Evolutionary conservation across 30 jellyfish, hydroid and myxozoan genomes (phyloP).

Genomic region (Catostylus mosaicus): DNA sequence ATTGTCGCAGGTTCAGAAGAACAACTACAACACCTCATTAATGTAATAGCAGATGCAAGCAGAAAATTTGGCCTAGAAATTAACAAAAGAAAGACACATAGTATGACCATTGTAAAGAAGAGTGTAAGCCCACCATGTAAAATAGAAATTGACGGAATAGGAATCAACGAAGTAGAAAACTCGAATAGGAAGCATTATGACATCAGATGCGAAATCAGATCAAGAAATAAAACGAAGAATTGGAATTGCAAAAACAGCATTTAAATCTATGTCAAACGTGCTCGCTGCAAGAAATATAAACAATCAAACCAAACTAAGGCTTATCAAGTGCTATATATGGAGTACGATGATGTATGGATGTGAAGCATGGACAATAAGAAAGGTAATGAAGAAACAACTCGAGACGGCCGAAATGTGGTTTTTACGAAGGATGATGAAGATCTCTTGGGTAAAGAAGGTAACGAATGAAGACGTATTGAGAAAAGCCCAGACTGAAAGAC

Average conservation of each 20-base stretch:
- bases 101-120: slow-evolving; percentile 40
- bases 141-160: slow-evolving; percentile 32
- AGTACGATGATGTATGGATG: slow-evolving; percentile 5
- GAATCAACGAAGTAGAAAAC: slow-evolving; percentile 4
- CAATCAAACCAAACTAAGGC: not conserved
- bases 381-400: slow-evolving; percentile 39
- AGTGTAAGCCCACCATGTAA: slow-evolving; percentile 6
- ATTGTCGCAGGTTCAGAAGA: slow-evolving; percentile 36
- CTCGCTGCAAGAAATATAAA: slow-evolving; percentile 7
- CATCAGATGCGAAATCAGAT: slow-evolving; percentile 28
- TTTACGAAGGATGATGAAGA: slow-evolving; percentile 47
- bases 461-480: slow-evolving; percentile 35
- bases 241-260: slow-evolving; percentile 23
- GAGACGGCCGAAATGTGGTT: slow-evolving; percentile 39
- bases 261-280: slow-evolving; percentile 10
- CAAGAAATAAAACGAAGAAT: not conserved
- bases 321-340: not conserved
- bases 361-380: slow-evolving; percentile 20
- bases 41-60: slow-evolving; percentile 33
- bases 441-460: too few species aligned
- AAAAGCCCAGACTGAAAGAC: too few species aligned
- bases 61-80: slow-evolving; percentile 25
- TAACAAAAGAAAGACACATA: slow-evolving; percentile 29
- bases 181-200: not conserved
- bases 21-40: slow-evolving; percentile 37